Evolutionary conservation across 2,888 invertebrate species (phyloP), one percentile per base, ranked within the genome.

Genomic region (Hemithea aestivaria): DNA sequence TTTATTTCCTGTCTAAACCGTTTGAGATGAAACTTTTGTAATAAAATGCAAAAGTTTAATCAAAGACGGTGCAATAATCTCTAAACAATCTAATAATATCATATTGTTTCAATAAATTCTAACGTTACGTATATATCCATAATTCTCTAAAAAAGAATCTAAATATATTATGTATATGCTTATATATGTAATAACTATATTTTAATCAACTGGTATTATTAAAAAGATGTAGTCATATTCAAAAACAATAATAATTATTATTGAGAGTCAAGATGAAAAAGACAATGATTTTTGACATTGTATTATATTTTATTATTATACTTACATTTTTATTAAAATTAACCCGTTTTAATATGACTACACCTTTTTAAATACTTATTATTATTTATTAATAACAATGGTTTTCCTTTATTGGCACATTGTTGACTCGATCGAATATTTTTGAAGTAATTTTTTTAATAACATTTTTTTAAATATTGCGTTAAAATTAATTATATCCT

Each of bases 181-280:
- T 83, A 84, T 82, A 73, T 61, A 84, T 82, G 79, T 83, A 84
- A 72, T 71, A 84, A 83, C 83, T 81, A 75, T 68, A 55, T 56
- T 58, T n/a, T n/a, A n/a, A n/a, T n/a, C n/a, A n/a, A n/a, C n/a
- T n/a, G n/a, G n/a, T n/a, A n/a, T n/a, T n/a, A n/a, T n/a, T n/a
- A n/a, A n/a, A n/a, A n/a, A n/a, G n/a, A n/a, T n/a, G n/a, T n/a
- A n/a, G n/a, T n/a, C n/a, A n/a, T n/a, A n/a, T n/a, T n/a, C n/a
- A n/a, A n/a, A n/a, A n/a, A n/a, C n/a, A n/a, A n/a, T n/a, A n/a
- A n/a, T n/a, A n/a, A n/a, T n/a, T n/a, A n/a, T n/a, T n/a, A n/a
- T n/a, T n/a, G n/a, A n/a, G n/a, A n/a, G n/a, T n/a, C n/a, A n/a
- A n/a, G n/a, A n/a, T n/a, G n/a, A n/a, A n/a, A n/a, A n/a, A n/a